Evolutionary conservation across 37 sponge, comb jelly and placozoan species (phyloP), one percentile per base, ranked within the genome.

Genomic region (Chondrilla cf. caribensis): DNA sequence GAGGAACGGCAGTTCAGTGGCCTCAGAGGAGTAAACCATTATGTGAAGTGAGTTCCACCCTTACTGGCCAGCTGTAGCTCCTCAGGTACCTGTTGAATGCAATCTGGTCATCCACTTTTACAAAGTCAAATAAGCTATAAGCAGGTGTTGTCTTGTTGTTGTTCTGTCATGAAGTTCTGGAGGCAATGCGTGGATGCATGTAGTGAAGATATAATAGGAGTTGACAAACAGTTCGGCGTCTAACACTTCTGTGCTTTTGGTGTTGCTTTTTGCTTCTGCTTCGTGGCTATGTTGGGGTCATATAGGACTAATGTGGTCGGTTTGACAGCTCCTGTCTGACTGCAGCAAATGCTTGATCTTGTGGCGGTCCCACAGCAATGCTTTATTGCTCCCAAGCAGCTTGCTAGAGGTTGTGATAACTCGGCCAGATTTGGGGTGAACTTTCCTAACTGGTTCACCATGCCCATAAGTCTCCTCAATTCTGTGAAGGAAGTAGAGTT

Each of bases 371-470:
- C n/a, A n/a, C n/a, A n/a, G n/a, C n/a, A n/a, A n/a, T n/a, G n/a
- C n/a, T n/a, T n/a, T n/a, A n/a, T n/a, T n/a, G n/a, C n/a, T n/a
- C n/a, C n/a, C 2, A 88, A 76, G 3, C 79, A 76, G 33, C 79
- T 65, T 26, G 81, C 75, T 22, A 88, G 81, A 7, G 64, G 64
- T 15, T 62, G 25, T n/a, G 64, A 62, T 28, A 62, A n/a, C 29
- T 62, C 29, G 19, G 86, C 82, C 36, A 84, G 18, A 35, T 82
- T 85, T 22, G 58, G 79, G 14, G 85, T 41, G 44, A 84, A 82
- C 60, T 85, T 89, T 6, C 82, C 86, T 38, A 85, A 54, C 73
- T 85, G 82, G 41, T 84, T 89, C 2, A 81, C 83, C 90, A 85
- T 89, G 18, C 90, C 90, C 60, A n/a, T 35, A 70, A 89, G 81